phyloP scores from a whole-genome alignment of 1,140 invertebrate genomes.

The Spodoptera litura region DNA sequence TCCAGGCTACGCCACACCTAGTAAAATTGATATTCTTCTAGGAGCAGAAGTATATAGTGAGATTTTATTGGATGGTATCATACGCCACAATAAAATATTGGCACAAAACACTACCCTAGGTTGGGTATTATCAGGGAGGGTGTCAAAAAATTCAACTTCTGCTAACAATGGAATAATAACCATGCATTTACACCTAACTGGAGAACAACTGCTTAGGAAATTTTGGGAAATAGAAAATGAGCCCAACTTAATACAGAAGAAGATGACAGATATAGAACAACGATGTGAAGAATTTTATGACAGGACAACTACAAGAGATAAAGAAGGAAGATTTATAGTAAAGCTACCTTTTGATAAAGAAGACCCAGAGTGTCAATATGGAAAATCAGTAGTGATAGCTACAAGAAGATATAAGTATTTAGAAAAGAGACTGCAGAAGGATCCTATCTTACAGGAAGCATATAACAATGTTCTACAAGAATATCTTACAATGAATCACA shows the following conservation, averaged over 20 bases:
- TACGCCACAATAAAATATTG: slow-evolving; percentile 6
- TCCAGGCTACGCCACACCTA: background rate
- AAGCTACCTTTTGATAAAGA: slow-evolving; percentile 53
- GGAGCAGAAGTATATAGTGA: no score
- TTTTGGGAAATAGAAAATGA: slow-evolving; percentile 15
- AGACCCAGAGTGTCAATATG: slow-evolving; percentile 44
- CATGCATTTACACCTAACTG: slow-evolving; percentile 10
- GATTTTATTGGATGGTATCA: background rate
- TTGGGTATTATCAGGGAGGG: slow-evolving; percentile 47
- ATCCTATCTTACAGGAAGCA: slow-evolving; percentile 43
- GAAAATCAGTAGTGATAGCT: slow-evolving; percentile 39
- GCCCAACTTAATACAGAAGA: slow-evolving; percentile 6
- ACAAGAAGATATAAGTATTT: slow-evolving; percentile 42
- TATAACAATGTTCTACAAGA: slow-evolving; percentile 56
- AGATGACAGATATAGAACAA: slow-evolving; percentile 47
- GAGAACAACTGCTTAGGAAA: background rate
- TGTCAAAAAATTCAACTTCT: background rate
- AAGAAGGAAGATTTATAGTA: slow-evolving; percentile 51
- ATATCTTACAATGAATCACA: slow-evolving; percentile 53
- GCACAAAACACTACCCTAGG: slow-evolving; percentile 45
- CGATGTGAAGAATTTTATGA: slow-evolving; percentile 51
- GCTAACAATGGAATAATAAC: background rate
- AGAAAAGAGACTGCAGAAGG: slow-evolving; percentile 49
- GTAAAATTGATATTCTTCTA: no score
- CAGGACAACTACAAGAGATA: slow-evolving; percentile 49